Conservation (phyloP, 2,888 invertebrate species). For the Cordilura impudica region DNA sequence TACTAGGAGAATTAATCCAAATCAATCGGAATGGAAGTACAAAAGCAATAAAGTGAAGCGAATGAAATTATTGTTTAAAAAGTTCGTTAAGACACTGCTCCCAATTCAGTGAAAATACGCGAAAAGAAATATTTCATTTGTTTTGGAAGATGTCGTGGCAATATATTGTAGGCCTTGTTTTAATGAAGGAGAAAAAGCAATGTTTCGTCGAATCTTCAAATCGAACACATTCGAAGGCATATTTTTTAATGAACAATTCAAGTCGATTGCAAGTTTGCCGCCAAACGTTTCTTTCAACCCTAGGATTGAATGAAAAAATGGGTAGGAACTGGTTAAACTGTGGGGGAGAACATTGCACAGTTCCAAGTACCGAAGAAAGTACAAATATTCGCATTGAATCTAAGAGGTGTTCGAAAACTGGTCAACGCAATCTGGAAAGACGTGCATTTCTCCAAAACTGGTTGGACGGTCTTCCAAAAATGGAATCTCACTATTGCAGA, state of each 20-base stretch:
- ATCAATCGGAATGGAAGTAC: too few relatives aligned
- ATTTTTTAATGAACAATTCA: not conserved
- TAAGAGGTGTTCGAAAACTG: not conserved
- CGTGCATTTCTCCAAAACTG: not conserved
- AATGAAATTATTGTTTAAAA: too few relatives aligned
- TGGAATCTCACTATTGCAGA: slow-evolving; percentile 12
- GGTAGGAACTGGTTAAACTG: slow-evolving; percentile 51
- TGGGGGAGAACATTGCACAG: not conserved
- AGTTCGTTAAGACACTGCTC: too few relatives aligned
- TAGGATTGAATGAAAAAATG: not conserved
- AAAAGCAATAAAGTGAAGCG: too few relatives aligned
- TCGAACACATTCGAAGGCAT: not conserved
- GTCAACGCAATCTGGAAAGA: not conserved
- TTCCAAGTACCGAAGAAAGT: not conserved
- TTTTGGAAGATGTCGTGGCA: slow-evolving; percentile 4
- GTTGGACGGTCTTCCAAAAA: not conserved
- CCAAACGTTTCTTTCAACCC: slow-evolving; percentile 18
- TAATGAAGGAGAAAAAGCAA: not conserved
- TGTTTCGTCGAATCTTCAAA: not conserved
- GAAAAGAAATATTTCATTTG: too few relatives aligned
- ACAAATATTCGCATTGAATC: not conserved
- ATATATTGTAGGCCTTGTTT: not conserved
- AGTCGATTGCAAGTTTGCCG: not conserved
- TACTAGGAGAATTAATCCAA: too few relatives aligned
- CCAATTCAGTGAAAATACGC: too few relatives aligned